Conservation (phyloP, 1,140 invertebrate species). For the Heliothis virescens region DNA sequence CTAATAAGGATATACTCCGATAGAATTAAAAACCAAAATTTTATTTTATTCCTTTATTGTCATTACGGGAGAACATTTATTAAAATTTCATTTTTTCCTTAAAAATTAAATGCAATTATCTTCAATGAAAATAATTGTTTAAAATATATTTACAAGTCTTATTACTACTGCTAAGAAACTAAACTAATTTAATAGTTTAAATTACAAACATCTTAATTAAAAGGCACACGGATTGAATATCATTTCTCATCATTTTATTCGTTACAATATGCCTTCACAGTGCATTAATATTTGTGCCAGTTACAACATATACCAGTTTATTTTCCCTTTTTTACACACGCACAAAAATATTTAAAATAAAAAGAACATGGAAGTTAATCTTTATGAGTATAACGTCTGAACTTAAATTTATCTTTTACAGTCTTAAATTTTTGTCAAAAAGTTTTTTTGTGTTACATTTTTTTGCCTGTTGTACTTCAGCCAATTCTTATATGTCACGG, state of each 20-base stretch:
- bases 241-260: slow-evolving; percentile 22
- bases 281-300: slow-evolving; percentile 38
- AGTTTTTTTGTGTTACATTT: slow-evolving; percentile 13
- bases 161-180: slow-evolving; percentile 53
- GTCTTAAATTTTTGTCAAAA: slow-evolving; percentile 10
- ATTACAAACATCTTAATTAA: slow-evolving; percentile 69
- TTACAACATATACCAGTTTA: slow-evolving; percentile 4
- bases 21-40: slow-evolving; percentile 49
- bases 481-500: slow-evolving; percentile 32
- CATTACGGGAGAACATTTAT: slow-evolving; percentile 81
- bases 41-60: slow-evolving; percentile 85
- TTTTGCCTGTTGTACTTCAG: slow-evolving; percentile 59
- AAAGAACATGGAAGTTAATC: neutral
- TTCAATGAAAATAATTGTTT: slow-evolving; percentile 50
- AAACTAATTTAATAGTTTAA: slow-evolving; percentile 73
- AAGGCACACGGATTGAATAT: slow-evolving; percentile 69
- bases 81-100: slow-evolving; percentile 70
- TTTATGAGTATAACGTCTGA: slow-evolving; percentile 32
- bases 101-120: slow-evolving; percentile 49
- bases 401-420: slow-evolving; percentile 28
- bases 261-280: slow-evolving; percentile 52
- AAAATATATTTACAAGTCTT: slow-evolving; percentile 78
- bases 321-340: slow-evolving; percentile 7
- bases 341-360: slow-evolving; percentile 2
- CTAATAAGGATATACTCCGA: no score